Base-by-base conservation (phyloP, 2,113 vertebrate species). In the Telmatochromis brachygnathus region DNA sequence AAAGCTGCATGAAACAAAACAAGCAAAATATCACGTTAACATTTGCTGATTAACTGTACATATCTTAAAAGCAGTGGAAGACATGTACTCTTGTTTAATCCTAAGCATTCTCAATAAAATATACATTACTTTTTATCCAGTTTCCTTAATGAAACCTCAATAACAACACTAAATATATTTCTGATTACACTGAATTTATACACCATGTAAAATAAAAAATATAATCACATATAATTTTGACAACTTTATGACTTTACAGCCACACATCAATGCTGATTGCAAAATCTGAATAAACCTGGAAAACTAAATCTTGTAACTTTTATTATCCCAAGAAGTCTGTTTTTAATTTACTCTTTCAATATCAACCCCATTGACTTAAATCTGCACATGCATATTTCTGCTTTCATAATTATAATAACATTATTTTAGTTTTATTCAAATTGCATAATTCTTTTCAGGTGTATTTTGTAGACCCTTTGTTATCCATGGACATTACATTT, bases 281-380 rank as follows among this genome's bases (percentile, higher is more conserved):
- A 12, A 65, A 37, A 65, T 65, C 33, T 37, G 60, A 37, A 68
- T 21, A 68, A 68, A 68, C 33, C 6, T 37, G 33, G 19, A 21
- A 37, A 68, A 68, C 60, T 2, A 37, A 23, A 23, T 70, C 35
- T 70, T 39, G 12, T 23, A 70, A 39, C 35, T 70, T 42, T 42
- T 70, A 23, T 1, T 23, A 9, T 23, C n/a, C 65, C 5, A 70
- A 15, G 35, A 70, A 23, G 37, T 1, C n/a, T 42, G n/a, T 42
- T 70, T 70, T 70, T 70, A 70, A 70, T 70, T 23, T 23, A 70
- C 65, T 42, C n/a, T 70, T 70, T 70, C 65, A 42, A 70, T 23
- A 15, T 70, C 65, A 42, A 23, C 35, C 23, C 10, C 33, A 42
- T 9, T 70, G 19, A 23, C 39, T 23, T 42, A 39, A 68, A 39